These are phyloP conservation scores for Phalacrocorax aristotelis DNA, from an alignment of 2,113 vertebrate species.

Conservation along the genomic window DNA sequence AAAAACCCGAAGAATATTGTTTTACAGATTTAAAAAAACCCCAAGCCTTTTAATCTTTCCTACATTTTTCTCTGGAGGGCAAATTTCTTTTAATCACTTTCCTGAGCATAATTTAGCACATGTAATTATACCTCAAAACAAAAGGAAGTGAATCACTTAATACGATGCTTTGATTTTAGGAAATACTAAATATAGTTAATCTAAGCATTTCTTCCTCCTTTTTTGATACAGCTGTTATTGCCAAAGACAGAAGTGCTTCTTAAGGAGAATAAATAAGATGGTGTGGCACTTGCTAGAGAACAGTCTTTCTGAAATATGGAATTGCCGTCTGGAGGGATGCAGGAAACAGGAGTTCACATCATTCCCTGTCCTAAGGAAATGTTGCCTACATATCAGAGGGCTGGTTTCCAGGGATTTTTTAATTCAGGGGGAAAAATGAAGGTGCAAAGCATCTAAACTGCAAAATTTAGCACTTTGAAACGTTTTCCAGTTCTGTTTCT, in stretches of 20 bases:
- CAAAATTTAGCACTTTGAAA: not conserved
- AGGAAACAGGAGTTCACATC: not conserved
- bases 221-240: not conserved
- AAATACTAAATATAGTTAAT: constrained; percentile 28
- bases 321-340: not conserved
- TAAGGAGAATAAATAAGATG: not conserved
- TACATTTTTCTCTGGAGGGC: constrained; percentile 3
- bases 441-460: not conserved
- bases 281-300: not conserved
- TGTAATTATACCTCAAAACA: constrained; percentile 49
- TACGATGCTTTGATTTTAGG: constrained; percentile 2
- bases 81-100: constrained; percentile 50
- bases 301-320: not conserved
- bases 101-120: constrained; percentile 11
- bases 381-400: not conserved
- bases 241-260: not conserved
- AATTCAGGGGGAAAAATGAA: not conserved
- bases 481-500: not conserved
- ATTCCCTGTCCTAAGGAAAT: not conserved
- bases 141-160: constrained; percentile 40
- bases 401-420: not conserved
- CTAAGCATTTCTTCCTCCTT: not conserved
- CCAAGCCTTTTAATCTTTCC: not conserved
- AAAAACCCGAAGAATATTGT: not conserved
- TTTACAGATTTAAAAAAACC: not conserved